These are phyloP conservation scores for Bucorvus abyssinicus DNA, from an alignment of 2,797 vertebrate genomes.

Conservation along the genomic window DNA sequence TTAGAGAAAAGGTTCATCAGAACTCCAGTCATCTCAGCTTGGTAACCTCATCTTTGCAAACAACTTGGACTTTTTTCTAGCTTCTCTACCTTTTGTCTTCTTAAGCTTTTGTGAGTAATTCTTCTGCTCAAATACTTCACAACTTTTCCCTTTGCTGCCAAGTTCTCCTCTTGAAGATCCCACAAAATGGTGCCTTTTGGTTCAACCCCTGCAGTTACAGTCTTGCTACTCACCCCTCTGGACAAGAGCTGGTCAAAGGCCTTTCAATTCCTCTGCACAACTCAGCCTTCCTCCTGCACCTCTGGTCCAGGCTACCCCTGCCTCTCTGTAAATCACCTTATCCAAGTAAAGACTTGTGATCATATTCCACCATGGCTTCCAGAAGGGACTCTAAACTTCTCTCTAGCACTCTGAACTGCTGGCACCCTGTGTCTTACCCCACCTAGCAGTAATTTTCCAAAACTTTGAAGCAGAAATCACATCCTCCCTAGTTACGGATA, in stretches of 20 bases:
- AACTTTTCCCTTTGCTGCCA: not conserved
- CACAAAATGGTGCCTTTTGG: not conserved
- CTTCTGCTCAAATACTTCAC: not conserved
- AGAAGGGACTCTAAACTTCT: not conserved
- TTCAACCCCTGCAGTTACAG: not conserved
- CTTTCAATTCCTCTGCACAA: not conserved
- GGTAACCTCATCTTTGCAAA: not conserved
- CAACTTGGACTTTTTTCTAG: not conserved
- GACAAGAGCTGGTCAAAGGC: not conserved
- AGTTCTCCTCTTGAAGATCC: not conserved
- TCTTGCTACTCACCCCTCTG: not conserved
- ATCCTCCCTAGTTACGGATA: not conserved
- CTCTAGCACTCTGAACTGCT: not conserved
- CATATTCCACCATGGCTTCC: not conserved
- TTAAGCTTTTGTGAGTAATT: not conserved
- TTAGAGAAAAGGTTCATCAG: not conserved
- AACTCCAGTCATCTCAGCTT: not conserved
- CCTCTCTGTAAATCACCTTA: not conserved
- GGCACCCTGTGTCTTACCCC: not conserved
- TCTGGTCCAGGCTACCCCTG: not conserved
- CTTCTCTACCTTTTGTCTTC: not conserved
- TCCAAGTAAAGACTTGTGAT: not conserved
- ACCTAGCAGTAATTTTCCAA: not conserved
- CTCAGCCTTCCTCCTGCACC: not conserved
- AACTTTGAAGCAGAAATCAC: not conserved